phyloP scores from a whole-genome alignment of 37 sponge, comb jelly and placozoan species.

The Halichondria panicea region DNA sequence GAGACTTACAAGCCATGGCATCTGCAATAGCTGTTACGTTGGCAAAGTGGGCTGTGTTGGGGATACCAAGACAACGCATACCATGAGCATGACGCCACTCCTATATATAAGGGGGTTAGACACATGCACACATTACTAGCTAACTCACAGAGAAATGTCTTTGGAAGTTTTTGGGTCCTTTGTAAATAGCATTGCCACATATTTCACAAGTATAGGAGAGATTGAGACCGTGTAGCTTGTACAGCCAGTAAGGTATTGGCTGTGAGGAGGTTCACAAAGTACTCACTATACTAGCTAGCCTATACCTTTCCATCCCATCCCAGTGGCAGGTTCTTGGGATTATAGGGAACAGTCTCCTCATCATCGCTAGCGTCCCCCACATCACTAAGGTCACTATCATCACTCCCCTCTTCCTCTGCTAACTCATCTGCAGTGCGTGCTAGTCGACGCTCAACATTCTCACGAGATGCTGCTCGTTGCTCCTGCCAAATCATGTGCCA shows the following conservation, averaged over 20 bases:
- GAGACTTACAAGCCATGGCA: conserved; percentile 78
- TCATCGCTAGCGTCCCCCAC: conserved; percentile 81
- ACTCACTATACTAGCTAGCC: too few species aligned
- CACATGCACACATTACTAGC: not conserved
- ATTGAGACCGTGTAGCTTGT: conserved; percentile 99
- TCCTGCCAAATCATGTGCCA: conserved; percentile 50
- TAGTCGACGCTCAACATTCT: conserved; percentile 92
- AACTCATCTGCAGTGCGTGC: conserved; percentile 97
- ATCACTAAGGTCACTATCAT: conserved; percentile 38
- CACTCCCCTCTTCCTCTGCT: conserved; percentile 72
- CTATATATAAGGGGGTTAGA: conserved; percentile 6
- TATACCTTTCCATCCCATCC: conserved; percentile 98
- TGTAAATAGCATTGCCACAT: conserved; percentile 92
- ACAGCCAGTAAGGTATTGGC: conserved; percentile 99
- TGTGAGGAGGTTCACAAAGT: not conserved
- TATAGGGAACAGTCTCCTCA: conserved; percentile 86
- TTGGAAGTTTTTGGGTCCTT: conserved; percentile 98
- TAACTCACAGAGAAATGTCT: conserved; percentile 90
- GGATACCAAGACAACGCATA: conserved; percentile 98
- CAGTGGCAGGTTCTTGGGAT: conserved; percentile 98
- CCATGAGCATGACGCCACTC: conserved; percentile 99
- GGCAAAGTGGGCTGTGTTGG: conserved; percentile 99
- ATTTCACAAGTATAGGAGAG: conserved; percentile 96
- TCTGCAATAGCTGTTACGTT: conserved; percentile 92
- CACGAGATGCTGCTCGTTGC: conserved; percentile 88